Conservation (phyloP, 2,797 vertebrate genomes). For the Bovichtus diacanthus region DNA sequence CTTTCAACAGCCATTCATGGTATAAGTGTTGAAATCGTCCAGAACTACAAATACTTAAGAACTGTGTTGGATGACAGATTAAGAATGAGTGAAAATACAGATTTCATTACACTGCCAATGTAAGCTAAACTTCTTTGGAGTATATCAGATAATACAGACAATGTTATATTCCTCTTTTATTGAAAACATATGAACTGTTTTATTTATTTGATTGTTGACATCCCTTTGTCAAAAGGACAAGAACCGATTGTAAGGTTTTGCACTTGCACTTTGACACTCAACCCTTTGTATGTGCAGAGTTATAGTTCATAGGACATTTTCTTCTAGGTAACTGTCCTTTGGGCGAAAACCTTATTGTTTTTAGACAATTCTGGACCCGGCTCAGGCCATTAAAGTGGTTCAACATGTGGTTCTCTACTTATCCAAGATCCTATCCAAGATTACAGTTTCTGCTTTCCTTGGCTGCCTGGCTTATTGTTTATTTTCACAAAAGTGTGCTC, state of each 20-base stretch:
- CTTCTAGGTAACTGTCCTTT: not conserved
- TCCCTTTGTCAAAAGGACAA: not conserved
- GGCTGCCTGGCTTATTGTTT: slow-evolving; percentile 34
- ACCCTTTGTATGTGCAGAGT: not conserved
- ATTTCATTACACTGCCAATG: too few species aligned
- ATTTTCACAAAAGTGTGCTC: slow-evolving; percentile 8
- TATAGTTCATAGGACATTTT: not conserved
- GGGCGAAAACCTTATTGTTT: not conserved
- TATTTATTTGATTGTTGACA: too few species aligned
- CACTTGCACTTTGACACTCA: not conserved
- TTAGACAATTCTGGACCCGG: not conserved
- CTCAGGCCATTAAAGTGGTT: not conserved
- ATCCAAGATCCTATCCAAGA: slow-evolving; percentile 24
- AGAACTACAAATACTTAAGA: too few species aligned
- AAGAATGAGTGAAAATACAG: too few species aligned
- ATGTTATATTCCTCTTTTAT: too few species aligned
- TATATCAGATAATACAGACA: too few species aligned
- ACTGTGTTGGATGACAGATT: too few species aligned
- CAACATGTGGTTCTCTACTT: slow-evolving; percentile 40
- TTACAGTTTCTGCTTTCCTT: slow-evolving; percentile 10
- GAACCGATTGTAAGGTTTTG: not conserved
- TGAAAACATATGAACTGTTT: too few species aligned
- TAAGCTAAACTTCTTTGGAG: too few species aligned
- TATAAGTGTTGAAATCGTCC: too few species aligned
- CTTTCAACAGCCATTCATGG: too few species aligned